These are phyloP conservation scores for Chymomyza fuscimana DNA, from an alignment of 2,888 invertebrate species.

Conservation along the genomic window DNA sequence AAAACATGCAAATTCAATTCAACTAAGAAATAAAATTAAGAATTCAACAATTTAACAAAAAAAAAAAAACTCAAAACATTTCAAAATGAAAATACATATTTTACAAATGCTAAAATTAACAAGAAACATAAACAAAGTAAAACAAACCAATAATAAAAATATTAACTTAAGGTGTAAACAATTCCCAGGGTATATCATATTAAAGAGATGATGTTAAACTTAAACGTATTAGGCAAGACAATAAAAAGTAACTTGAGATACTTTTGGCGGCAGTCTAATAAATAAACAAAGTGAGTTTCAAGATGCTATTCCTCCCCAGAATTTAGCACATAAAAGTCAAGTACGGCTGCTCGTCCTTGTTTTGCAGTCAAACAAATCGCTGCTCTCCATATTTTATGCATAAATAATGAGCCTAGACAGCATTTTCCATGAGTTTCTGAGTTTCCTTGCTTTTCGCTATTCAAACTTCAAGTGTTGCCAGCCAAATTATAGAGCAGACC, in stretches of 20 bases:
- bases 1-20: constrained; percentile 28
- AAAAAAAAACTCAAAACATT: constrained; percentile 27
- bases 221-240: background rate
- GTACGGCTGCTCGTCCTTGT: background rate
- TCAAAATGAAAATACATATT: constrained; percentile 1
- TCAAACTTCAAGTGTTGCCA: background rate
- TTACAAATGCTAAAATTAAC: background rate
- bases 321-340: background rate
- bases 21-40: constrained; percentile 24
- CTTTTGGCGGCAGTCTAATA: background rate
- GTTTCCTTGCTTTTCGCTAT: background rate
- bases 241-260: background rate
- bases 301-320: background rate
- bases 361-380: constrained; percentile 67
- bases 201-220: background rate
- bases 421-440: background rate
- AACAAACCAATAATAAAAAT: background rate
- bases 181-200: background rate
- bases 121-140: too few species aligned
- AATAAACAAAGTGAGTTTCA: constrained; percentile 1
- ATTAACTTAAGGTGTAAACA: background rate
- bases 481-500: background rate
- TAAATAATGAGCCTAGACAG: constrained; percentile 62
- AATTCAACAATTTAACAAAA: constrained; percentile 27
- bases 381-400: constrained; percentile 70